Evolutionary conservation across 2,797 vertebrate genomes (phyloP), one percentile per base, ranked within the genome.

Genomic region (Scarus forsteni): DNA sequence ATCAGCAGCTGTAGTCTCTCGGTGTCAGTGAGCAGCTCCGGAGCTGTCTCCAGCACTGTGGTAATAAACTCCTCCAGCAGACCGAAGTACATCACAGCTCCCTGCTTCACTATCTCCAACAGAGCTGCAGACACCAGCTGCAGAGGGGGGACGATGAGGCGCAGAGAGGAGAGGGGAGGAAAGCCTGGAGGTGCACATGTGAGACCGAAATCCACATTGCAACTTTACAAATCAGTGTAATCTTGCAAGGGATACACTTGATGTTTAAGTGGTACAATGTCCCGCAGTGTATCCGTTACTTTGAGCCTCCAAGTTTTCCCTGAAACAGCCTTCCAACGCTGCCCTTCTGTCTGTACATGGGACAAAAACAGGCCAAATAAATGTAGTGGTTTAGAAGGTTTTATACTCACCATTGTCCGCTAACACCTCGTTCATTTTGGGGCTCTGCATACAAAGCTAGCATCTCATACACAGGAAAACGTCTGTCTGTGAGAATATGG

Each of bases 31-130:
- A 85, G 75, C 45, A 82, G 59, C 44, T 84, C 84, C 16, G 77
- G 81, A 14, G 79, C 68, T 0, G 55, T 63, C 34, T 85, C 70
- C 58, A 83, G 8, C 70, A 88, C 77, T 1, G 75, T 69, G 66
- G 36, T 16, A 10, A 86, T 38, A 45, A 89, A 84, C 53, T 86
- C 77, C 70, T 84, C 79, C 75, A 83, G 73, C 59, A 84, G 64
- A 10, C 63, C 73, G 12, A 79, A 78, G 61, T 84, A 60, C 75
- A 60, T 52, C 56, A 77, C 79, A 11, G 75, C 70, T 48, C 79
- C 71, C 68, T 79, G 77, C 67, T 62, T 65, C 56, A 88, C 55
- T 27, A 77, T 70, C 43, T 70, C 74, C 80, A 68, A 79, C 82
- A 85, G 66, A 58, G 79, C 79, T 12, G 84, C 82, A 19, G 74